Conservation (phyloP, 2,797 vertebrate genomes). For the Lycodopsis pacificus region DNA sequence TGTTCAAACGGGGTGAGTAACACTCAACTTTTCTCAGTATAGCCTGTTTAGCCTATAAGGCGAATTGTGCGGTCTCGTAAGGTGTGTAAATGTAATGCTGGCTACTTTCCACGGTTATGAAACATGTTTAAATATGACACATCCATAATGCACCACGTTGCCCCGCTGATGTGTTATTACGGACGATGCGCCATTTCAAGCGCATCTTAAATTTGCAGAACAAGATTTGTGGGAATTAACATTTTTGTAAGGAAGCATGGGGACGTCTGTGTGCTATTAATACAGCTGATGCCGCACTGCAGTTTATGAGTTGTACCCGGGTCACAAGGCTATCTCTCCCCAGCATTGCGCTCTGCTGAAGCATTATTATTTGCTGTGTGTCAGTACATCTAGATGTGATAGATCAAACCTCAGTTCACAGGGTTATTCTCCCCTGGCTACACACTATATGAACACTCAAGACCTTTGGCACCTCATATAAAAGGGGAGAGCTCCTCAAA, state of each 20-base stretch:
- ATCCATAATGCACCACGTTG: constrained; percentile 46
- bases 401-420: constrained; percentile 64
- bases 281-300: constrained; percentile 86
- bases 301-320: constrained; percentile 84
- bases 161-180: constrained; percentile 44
- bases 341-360: constrained; percentile 46
- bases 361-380: constrained; percentile 65
- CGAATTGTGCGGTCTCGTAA: not conserved
- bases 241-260: constrained; percentile 67
- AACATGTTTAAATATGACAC: constrained; percentile 48
- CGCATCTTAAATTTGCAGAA: constrained; percentile 55
- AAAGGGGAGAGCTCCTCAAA: constrained; percentile 44
- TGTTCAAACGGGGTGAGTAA: constrained; percentile 87
- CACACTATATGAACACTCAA: constrained; percentile 40
- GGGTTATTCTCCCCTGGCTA: constrained; percentile 58
- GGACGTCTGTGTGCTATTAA: constrained; percentile 77
- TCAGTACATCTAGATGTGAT: constrained; percentile 58
- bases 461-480: constrained; percentile 51
- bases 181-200: constrained; percentile 62
- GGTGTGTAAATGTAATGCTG: not conserved
- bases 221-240: constrained; percentile 61
- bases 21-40: constrained; percentile 38
- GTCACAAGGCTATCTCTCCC: constrained; percentile 73
- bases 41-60: not conserved
- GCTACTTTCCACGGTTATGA: constrained; percentile 24